Percentiles rank a stretch among this genome's conserved stretches.
Evolutionary conservation across 2,888 invertebrate species (phyloP).

Genomic region (Philaethria dido): DNA sequence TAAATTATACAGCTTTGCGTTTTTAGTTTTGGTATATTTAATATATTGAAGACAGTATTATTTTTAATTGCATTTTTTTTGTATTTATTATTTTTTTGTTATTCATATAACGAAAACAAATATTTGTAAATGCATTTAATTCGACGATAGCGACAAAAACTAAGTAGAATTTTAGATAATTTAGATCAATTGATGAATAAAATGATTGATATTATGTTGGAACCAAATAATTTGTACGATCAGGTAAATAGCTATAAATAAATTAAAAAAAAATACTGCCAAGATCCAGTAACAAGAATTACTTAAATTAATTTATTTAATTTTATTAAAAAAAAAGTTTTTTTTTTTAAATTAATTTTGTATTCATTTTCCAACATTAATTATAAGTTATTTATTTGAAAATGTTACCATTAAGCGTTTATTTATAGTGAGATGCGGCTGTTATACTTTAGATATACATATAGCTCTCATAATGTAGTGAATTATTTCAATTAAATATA

Average conservation of each 20-base stretch:
- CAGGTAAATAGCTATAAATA: not conserved
- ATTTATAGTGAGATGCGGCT: slow-evolving; percentile 43
- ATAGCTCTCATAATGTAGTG: slow-evolving; percentile 15
- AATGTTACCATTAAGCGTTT: slow-evolving; percentile 39
- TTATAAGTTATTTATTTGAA: slow-evolving; percentile 37
- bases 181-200: slow-evolving; percentile 33
- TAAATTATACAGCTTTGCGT: not conserved
- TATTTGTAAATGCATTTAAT: not conserved
- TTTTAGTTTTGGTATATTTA: not conserved
- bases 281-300: not conserved
- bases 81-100: not conserved
- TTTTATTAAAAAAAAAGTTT: no score
- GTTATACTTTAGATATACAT: slow-evolving; percentile 24
- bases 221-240: slow-evolving; percentile 12
- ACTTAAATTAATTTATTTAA: not conserved
- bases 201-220: slow-evolving; percentile 23
- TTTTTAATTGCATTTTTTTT: not conserved
- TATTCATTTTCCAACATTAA: slow-evolving; percentile 8
- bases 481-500: not conserved
- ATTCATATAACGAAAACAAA: not conserved
- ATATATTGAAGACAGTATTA: slow-evolving; percentile 14
- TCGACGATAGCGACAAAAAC: slow-evolving; percentile 9
- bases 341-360: not conserved
- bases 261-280: slow-evolving; percentile 11
- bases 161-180: slow-evolving; percentile 17